Evolutionary conservation across 2,888 invertebrate species (phyloP), one percentile per base, ranked within the genome.

Genomic region (Brachycybe producta): DNA sequence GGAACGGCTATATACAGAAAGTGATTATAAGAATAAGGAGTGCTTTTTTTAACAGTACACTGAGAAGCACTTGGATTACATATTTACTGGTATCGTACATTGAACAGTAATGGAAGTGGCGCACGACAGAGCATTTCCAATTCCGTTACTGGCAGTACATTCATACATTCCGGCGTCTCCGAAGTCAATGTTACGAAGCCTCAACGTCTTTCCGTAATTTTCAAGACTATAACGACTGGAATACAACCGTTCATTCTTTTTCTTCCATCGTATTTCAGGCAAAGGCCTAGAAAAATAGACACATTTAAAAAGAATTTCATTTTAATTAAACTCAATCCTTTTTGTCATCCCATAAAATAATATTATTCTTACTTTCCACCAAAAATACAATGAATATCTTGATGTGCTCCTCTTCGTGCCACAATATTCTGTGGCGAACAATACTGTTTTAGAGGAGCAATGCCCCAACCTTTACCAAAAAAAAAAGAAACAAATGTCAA

Each of bases 201-300:
- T 74, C 57, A 98, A 71, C 34, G 91, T 90, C 70, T 94, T 94
- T 13, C 95, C 97, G 70, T 91, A 95, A 71, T 94, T 90, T 57
- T 84, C 85, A 62, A 64, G 62, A 17, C 63, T 63, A 41, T 68
- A 62, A 23, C 70, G 61, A 13, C 60, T 60, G 2, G 64, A 60
- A 4, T 69, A 63, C 47, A 92, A 75, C 43, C 75, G 68, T 13
- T 71, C 70, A 0, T 85, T 86, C 61, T 84, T 76, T 68, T 90
- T 90, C 57, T 75, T 78, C 97, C 97, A 98, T 13, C 85, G 78
- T 3, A 90, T 85, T 67, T 91, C 84, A 0, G 97, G 97, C 47
- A 95, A 70, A 1, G 97, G 97, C 58, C 84, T 84, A n/a, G n/a
- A n/a, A n/a, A n/a, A n/a, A n/a, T n/a, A n/a, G n/a, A n/a, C n/a